Conservation (phyloP, 2,113 vertebrate genomes). For the Notothenia coriiceps region DNA sequence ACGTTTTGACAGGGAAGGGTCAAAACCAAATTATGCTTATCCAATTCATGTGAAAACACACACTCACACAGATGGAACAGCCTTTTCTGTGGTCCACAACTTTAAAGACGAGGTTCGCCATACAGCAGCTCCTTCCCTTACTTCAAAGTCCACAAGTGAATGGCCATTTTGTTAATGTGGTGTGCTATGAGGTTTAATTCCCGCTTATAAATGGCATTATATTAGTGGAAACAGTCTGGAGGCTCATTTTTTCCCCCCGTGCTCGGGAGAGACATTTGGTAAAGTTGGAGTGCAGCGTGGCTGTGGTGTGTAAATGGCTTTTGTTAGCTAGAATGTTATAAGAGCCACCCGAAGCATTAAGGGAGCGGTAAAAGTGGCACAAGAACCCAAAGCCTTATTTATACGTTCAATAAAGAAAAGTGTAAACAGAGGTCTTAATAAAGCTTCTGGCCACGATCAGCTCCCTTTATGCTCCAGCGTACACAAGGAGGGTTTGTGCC, state of each 20-base stretch:
- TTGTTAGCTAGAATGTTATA: conserved; percentile 67
- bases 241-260: conserved; percentile 43
- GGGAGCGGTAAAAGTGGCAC: conserved; percentile 72
- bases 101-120: conserved; percentile 60
- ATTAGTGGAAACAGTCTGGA: conserved; percentile 54
- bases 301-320: conserved; percentile 56
- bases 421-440: conserved; percentile 80
- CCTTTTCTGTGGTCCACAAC: conserved; percentile 32
- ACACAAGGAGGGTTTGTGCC: conserved; percentile 70
- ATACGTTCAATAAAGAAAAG: conserved; percentile 79
- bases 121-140: conserved; percentile 16
- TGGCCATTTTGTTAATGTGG: conserved; percentile 49
- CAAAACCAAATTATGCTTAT: conserved; percentile 52
- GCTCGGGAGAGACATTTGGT: conserved; percentile 46
- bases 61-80: conserved; percentile 44
- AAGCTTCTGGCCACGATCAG: conserved; percentile 65
- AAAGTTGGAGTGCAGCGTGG: conserved; percentile 25
- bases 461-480: conserved; percentile 54
- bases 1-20: conserved; percentile 45
- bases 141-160: conserved; percentile 63
- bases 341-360: conserved; percentile 65
- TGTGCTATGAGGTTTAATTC: conserved; percentile 59
- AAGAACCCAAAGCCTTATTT: conserved; percentile 69
- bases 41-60: conserved; percentile 31
- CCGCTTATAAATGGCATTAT: conserved; percentile 67